A percentile compares a stretch with the other conserved stretches of the same genome.
Conservation (phyloP, 2,888 invertebrate species). For the Crocallis elinguaria region DNA sequence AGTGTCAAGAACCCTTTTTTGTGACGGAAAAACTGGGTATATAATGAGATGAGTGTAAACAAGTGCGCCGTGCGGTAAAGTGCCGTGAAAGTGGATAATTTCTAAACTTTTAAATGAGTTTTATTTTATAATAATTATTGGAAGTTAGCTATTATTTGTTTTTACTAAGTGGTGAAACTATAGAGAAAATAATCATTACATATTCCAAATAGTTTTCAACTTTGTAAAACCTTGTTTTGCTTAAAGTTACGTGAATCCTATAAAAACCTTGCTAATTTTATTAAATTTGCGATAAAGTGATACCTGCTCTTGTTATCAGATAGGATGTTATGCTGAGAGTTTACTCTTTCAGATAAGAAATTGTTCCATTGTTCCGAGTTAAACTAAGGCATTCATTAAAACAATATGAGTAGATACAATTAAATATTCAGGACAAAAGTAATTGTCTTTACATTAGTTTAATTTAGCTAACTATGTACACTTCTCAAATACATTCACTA, state of each 20-base stretch:
- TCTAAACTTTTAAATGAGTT: too few relatives aligned
- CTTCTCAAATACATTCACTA: too few relatives aligned
- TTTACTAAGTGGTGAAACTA: not conserved
- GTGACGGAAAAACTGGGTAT: slow-evolving; percentile 6
- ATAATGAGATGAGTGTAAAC: slow-evolving; percentile 1
- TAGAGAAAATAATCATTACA: not conserved
- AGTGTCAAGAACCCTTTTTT: not conserved
- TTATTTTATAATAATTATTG: too few relatives aligned
- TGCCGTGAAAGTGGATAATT: slow-evolving; percentile 18
- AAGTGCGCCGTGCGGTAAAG: slow-evolving; percentile 4
- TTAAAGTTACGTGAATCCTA: not conserved
- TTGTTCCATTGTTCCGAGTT: slow-evolving; percentile 13
- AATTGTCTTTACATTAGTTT: too few relatives aligned
- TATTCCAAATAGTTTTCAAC: not conserved
- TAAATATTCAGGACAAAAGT: too few relatives aligned
- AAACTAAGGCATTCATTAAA: not conserved
- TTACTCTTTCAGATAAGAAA: slow-evolving; percentile 19
- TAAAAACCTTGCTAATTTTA: too few relatives aligned
- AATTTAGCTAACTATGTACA: too few relatives aligned
- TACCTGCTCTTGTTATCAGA: slow-evolving; percentile 13
- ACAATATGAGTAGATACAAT: too few relatives aligned
- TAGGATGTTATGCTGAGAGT: slow-evolving; percentile 12
- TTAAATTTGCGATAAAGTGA: not conserved
- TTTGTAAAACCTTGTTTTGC: not conserved
- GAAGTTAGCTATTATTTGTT: not conserved